Base-by-base conservation (phyloP, 2,113 vertebrate genomes). In the Seriola dumerili region DNA sequence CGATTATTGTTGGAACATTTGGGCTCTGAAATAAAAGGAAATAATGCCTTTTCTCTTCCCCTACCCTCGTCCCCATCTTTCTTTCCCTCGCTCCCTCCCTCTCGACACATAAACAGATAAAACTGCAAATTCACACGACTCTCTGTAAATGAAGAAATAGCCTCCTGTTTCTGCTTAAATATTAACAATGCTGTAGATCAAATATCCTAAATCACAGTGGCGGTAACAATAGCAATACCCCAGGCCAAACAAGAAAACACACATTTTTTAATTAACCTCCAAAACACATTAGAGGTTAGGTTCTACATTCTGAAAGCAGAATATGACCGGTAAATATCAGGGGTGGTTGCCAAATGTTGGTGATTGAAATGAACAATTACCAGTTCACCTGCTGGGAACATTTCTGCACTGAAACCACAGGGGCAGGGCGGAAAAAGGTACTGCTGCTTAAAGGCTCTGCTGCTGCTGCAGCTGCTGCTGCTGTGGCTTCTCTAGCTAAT, bases 151-250 rank as follows among this genome's bases (percentile, higher is more conserved):
- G 38, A 58, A 84, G 57, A 78, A 54, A 58, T 3, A 19, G 46
- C 86, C 78, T 46, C 81, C 82, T 90, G 80, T 3, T 83, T 67
- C 71, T 65, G 82, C 76, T 50, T 88, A 87, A 92, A 75, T 86
- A 89, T 88, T 90, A 85, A 89, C 67, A 64, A 55, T 64, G n/a
- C 52, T 54, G 68, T 36, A 78, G 76, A 85, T 84, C 85, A 71
- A 81, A 80, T 63, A 62, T 65, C 32, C 74, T 69, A 21, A 55
- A 80, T 57, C 34, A 16, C 76, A 42, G 3, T 7, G 58, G 29
- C 48, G 19, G 21, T 11, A 42, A 29, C 16, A 61, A 25, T 32
- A 83, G 40, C 36, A 17, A 23, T 40, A 29, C 25, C 23, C 36
- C 8, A 1, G 16, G 8, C 14, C 14, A 29, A 70, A 69, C 46